These are phyloP conservation scores for Palloptera scutellata DNA, from an alignment of 2,888 invertebrate species.

Conservation along the genomic window DNA sequence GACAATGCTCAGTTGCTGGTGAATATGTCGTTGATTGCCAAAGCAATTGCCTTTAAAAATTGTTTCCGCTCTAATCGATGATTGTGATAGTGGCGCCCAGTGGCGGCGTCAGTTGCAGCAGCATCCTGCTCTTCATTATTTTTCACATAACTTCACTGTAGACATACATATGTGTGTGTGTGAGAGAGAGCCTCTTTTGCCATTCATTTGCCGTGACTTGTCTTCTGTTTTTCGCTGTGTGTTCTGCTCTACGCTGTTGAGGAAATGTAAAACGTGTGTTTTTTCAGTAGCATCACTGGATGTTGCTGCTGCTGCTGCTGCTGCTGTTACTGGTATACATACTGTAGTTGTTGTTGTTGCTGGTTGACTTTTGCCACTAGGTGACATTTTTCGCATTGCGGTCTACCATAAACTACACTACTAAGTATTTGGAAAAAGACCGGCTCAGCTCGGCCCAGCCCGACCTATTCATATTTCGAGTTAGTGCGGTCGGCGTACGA, in stretches of 20 bases:
- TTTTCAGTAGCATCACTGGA: not conserved
- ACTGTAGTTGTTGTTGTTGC: not conserved
- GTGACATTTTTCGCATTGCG: slow-evolving; percentile 64
- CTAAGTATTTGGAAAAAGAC: slow-evolving; percentile 35
- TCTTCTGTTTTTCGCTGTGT: slow-evolving; percentile 6
- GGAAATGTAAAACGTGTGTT: not conserved
- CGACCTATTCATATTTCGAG: slow-evolving; percentile 26
- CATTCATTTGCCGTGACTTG: not conserved
- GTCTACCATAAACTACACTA: slow-evolving; percentile 63
- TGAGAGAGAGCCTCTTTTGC: slow-evolving; percentile 19
- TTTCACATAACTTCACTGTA: slow-evolving; percentile 2
- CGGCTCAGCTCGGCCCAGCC: slow-evolving; percentile 12
- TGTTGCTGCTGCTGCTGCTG: not conserved
- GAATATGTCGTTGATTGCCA: slow-evolving; percentile 29
- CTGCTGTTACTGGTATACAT: not conserved
- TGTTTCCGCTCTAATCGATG: slow-evolving; percentile 31
- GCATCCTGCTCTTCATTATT: slow-evolving; percentile 14
- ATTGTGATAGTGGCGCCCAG: slow-evolving; percentile 15
- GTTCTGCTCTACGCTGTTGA: not conserved
- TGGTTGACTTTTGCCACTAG: slow-evolving; percentile 53
- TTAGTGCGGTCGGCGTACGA: slow-evolving; percentile 10
- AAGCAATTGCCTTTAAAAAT: slow-evolving; percentile 37
- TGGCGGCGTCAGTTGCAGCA: slow-evolving; percentile 6
- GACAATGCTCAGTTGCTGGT: slow-evolving; percentile 1
- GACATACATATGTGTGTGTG: slow-evolving; percentile 8